phyloP scores from a whole-genome alignment of 2,113 vertebrate species.

The Cheirogaleus medius region DNA sequence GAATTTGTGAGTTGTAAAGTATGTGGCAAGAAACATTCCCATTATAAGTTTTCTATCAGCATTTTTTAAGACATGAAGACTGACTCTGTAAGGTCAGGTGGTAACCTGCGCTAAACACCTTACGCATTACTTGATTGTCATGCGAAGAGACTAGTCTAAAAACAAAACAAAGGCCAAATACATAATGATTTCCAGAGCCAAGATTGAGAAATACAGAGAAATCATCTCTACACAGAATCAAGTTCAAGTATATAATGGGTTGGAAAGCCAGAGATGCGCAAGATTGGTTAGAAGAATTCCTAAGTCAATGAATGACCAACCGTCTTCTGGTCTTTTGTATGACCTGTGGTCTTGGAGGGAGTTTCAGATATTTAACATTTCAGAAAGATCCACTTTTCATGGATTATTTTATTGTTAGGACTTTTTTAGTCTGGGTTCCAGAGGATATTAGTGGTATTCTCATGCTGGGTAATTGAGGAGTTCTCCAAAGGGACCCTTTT shows the following conservation, averaged over 20 bases:
- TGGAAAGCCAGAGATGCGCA: slow-evolving; percentile 38
- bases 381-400: background rate
- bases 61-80: background rate
- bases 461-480: background rate
- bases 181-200: slow-evolving; percentile 17
- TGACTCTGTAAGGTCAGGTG: background rate
- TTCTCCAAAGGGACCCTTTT: background rate
- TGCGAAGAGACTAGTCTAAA: background rate
- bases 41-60: background rate
- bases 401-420: background rate
- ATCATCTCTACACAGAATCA: slow-evolving; percentile 25
- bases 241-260: slow-evolving; percentile 33
- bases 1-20: background rate
- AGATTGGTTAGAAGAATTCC: background rate
- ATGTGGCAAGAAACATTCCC: background rate
- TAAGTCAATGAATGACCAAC: background rate
- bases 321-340: background rate
- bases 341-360: background rate
- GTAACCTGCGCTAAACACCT: background rate
- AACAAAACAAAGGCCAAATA: slow-evolving; percentile 22
- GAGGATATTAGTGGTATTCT: background rate
- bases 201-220: slow-evolving; percentile 48
- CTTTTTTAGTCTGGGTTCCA: background rate
- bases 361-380: background rate
- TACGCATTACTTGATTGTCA: background rate